Evolutionary conservation across 2,113 vertebrate species (phyloP), one percentile per base, ranked within the genome.

Genomic region (Mus pahari): DNA sequence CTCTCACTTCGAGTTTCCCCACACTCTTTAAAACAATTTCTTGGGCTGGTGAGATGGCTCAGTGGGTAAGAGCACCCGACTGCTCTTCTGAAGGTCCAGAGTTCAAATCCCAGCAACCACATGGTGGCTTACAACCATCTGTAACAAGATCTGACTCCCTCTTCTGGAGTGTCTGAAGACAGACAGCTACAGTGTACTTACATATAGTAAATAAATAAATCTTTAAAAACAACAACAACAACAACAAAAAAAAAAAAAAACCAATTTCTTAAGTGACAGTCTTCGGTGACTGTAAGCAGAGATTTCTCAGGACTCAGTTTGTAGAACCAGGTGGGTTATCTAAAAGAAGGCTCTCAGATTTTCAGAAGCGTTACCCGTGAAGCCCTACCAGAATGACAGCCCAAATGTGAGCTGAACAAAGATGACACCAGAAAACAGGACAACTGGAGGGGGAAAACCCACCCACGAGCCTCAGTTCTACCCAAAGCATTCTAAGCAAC

Each of bases 231-330:
- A n/a, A n/a, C n/a, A n/a, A n/a, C n/a, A n/a, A n/a, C n/a, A n/a
- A n/a, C n/a, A n/a, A n/a, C n/a, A n/a, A n/a, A n/a, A n/a, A n/a
- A n/a, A n/a, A n/a, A n/a, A n/a, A n/a, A n/a, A 86, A 99, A 99
- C 94, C 99, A 99, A 58, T 99, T 99, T 6, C 99, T 98, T 84
- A 99, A 95, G 24, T 99, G 99, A 1, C 99, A 98, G 90, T 99
- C 60, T 84, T 99, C 99, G 0, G 99, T 99, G 86, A 99, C 99
- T 98, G 87, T 99, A 5, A 9, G 99, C 99, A 99, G 28, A 99
- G 96, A 99, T 99, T 94, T 99, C 58, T 99, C 17, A 99, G 99
- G 0, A 99, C 99, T 58, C 99, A 98, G 89, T 99, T 99, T 99
- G 58, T 74, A n/a, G 73, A 74, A 26, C 10, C 73, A 2, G 73